These are phyloP conservation scores for Hemichromis elongatus DNA, from an alignment of 2,113 vertebrate genomes.

Conservation along the genomic window DNA sequence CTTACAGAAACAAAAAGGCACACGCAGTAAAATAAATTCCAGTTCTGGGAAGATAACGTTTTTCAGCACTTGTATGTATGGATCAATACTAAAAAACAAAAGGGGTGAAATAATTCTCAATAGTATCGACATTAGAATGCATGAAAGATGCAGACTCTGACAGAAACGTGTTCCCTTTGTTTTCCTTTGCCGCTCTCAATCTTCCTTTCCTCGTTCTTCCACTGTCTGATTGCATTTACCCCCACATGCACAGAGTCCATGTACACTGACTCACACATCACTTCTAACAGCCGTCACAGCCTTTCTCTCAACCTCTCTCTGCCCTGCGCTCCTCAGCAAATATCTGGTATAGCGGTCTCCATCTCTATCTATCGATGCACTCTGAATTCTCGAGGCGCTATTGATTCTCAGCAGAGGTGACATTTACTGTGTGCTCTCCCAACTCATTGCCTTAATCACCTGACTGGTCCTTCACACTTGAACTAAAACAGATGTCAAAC, in stretches of 20 bases:
- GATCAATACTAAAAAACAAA: neutral
- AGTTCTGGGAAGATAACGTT: neutral
- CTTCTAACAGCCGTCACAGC: neutral
- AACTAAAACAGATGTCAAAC: slow-evolving; percentile 46
- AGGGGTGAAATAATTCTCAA: neutral
- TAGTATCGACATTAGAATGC: neutral
- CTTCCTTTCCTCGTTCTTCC: neutral
- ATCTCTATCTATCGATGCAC: slow-evolving; percentile 30
- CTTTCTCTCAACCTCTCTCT: neutral
- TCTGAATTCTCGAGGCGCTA: slow-evolving; percentile 33
- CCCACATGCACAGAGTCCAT: neutral
- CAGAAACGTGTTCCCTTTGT: neutral
- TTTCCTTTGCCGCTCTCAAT: neutral
- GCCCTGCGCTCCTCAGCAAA: slow-evolving; percentile 15
- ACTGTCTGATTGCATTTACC: neutral
- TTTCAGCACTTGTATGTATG: neutral
- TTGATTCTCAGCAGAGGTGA: slow-evolving; percentile 64
- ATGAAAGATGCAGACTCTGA: neutral
- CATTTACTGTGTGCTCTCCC: slow-evolving; percentile 47
- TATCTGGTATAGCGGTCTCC: slow-evolving; percentile 9
- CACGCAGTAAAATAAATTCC: neutral
- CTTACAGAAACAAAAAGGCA: neutral
- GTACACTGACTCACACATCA: neutral
- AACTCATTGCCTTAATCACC: slow-evolving; percentile 57
- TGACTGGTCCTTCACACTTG: slow-evolving; percentile 49